Base-by-base conservation (phyloP, 2,113 vertebrate genomes). In the Panthera leo region DNA sequence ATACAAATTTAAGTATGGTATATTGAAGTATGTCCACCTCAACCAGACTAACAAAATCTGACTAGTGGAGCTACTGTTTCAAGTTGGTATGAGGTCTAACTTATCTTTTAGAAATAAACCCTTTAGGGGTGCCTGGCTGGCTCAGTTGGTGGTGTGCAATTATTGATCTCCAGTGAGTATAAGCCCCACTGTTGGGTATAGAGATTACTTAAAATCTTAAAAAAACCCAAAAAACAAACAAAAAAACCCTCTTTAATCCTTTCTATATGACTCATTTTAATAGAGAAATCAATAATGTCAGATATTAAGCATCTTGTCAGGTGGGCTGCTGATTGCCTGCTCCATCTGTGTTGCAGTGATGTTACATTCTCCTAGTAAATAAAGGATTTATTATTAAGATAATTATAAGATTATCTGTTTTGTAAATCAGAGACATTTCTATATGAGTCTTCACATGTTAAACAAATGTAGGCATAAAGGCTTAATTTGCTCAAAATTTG, bases 401-500 rank as follows among this genome's bases (percentile, higher is more conserved):
- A 36, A 36, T 36, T 36, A 36, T 36, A 31, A 96, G 78, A 67
- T 96, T 31, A 65, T 31, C 21, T 76, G 3, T 68, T 75, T 85
- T 63, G 29, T 14, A 65, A 14, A 19, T 86, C 82, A 73, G 27
- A 87, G 48, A 63, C n/a, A 80, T 80, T 82, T 94, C 29, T 91
- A 0, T 94, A 36, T 91, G 13, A 42, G n/a, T 90, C n/a, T 70
- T 8, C 14, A 61, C 42, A 4, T 68, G 27, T 58, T 94, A 82
- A 75, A 53, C n/a, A 94, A 53, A 68, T 61, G 91, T 29, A 92
- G 48, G 13, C 29, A 87, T 87, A 67, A 85, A 87, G 73, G 7
- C 39, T 75, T 86, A 82, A 67, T 86, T 82, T 93, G 45, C 68
- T 93, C 86, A 31, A 94, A 94, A 18, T 89, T 93, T 53, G 18